These are phyloP conservation scores for Tinamus major DNA, from an alignment of 2,797 vertebrate species.

Conservation along the genomic window DNA sequence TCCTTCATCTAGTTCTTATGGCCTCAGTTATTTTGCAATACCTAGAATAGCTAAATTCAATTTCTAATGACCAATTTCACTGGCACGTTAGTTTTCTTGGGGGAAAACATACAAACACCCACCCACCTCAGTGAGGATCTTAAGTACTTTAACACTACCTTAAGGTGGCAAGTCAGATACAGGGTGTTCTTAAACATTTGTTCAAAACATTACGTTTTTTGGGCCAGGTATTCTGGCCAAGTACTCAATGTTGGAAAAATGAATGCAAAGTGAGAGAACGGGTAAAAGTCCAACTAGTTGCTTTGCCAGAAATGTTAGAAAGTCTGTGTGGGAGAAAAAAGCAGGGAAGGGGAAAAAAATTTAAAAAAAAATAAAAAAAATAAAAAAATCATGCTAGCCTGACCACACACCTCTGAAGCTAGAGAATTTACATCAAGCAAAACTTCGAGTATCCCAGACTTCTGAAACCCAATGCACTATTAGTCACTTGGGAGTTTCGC, in stretches of 20 bases:
- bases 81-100: accelerated
- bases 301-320: conserved; percentile 56
- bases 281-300: conserved; percentile 55
- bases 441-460: conserved; percentile 1
- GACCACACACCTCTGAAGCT: not conserved
- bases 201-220: conserved; percentile 58
- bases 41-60: not conserved
- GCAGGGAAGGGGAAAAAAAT: accelerated
- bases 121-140: not conserved
- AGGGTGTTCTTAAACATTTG: conserved; percentile 65
- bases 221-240: conserved; percentile 25
- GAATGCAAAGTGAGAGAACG: conserved; percentile 64
- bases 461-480: conserved; percentile 34
- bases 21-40: not conserved
- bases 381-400: not conserved
- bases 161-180: not conserved
- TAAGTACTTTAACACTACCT: not conserved
- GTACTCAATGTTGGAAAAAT: conserved; percentile 64
- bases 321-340: conserved; percentile 46
- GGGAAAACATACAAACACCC: not conserved
- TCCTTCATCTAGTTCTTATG: not conserved
- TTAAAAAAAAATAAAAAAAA: not conserved
- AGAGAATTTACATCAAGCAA: not conserved
- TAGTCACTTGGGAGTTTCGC: conserved; percentile 56
- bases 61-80: not conserved